A percentile compares a stretch with the other conserved stretches of the same genome.
These are phyloP conservation scores for Drosophila differens DNA, from an alignment of 2,888 invertebrate species.

Conservation along the genomic window DNA sequence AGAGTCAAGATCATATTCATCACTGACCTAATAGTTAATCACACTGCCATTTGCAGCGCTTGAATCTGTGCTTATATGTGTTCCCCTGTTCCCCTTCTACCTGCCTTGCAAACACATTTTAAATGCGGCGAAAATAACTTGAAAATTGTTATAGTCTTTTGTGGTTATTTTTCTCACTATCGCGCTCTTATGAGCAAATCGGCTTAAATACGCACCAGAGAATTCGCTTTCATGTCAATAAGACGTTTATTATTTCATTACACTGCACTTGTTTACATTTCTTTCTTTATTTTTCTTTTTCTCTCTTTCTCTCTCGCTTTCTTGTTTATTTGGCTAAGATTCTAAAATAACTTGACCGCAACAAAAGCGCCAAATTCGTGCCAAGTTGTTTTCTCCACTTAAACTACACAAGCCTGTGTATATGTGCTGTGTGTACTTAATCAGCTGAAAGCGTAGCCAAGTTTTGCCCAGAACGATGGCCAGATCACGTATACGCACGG, in stretches of 20 bases:
- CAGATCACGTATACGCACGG: slow-evolving; percentile 51
- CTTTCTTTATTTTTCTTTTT: slow-evolving; percentile 8
- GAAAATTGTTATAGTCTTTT: slow-evolving; percentile 62
- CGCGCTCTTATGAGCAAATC: slow-evolving; percentile 48
- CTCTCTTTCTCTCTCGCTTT: slow-evolving; percentile 14
- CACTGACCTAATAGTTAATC: slow-evolving; percentile 44
- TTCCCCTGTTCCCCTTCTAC: not conserved
- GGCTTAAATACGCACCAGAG: slow-evolving; percentile 64
- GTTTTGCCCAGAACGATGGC: slow-evolving; percentile 18
- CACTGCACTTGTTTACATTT: slow-evolving; percentile 57
- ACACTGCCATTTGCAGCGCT: slow-evolving; percentile 53
- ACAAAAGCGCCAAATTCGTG: slow-evolving; percentile 70
- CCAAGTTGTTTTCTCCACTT: slow-evolving; percentile 57
- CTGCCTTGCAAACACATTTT: slow-evolving; percentile 8
- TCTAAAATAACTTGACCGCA: slow-evolving; percentile 73
- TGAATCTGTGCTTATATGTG: slow-evolving; percentile 17
- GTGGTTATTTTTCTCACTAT: slow-evolving; percentile 39
- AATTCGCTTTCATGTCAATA: slow-evolving; percentile 68
- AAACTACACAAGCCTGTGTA: not conserved
- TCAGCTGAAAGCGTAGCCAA: slow-evolving; percentile 74
- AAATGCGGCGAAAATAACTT: slow-evolving; percentile 53
- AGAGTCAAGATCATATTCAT: slow-evolving; percentile 14
- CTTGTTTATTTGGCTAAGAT: slow-evolving; percentile 40
- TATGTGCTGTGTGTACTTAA: slow-evolving; percentile 63
- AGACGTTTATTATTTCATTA: slow-evolving; percentile 64